Conservation (phyloP, 2,113 vertebrate genomes). For the Anhinga anhinga region DNA sequence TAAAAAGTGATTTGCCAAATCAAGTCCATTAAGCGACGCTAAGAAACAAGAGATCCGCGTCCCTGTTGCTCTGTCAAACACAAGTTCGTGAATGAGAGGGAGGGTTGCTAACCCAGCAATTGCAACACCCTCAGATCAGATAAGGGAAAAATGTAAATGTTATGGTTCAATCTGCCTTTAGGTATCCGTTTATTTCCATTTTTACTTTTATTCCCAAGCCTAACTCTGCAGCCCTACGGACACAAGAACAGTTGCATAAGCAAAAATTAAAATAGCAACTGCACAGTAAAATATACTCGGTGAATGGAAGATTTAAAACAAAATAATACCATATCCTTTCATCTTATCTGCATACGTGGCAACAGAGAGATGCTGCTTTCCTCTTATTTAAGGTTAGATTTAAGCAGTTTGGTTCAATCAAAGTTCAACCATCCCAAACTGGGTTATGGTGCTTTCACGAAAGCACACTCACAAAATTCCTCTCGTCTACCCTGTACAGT, state of each 20-base stretch:
- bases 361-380: neutral
- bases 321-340: neutral
- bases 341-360: neutral
- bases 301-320: neutral
- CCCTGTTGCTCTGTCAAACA: neutral
- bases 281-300: neutral
- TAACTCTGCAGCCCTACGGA: neutral
- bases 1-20: neutral
- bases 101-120: neutral
- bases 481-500: neutral
- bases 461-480: neutral
- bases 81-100: fast-evolving
- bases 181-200: neutral
- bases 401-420: neutral
- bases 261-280: neutral
- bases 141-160: conserved; percentile 36
- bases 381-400: neutral
- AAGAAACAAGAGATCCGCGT: neutral
- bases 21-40: neutral
- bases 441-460: neutral
- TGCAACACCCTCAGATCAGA: conserved; percentile 30
- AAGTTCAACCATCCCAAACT: neutral
- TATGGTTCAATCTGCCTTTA: neutral
- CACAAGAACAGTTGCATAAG: neutral
- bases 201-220: neutral